A percentile compares a stretch with the other conserved stretches of the same genome.
phyloP scores from a whole-genome alignment of 2,113 vertebrate genomes.

The Sylvilagus bachmani region DNA sequence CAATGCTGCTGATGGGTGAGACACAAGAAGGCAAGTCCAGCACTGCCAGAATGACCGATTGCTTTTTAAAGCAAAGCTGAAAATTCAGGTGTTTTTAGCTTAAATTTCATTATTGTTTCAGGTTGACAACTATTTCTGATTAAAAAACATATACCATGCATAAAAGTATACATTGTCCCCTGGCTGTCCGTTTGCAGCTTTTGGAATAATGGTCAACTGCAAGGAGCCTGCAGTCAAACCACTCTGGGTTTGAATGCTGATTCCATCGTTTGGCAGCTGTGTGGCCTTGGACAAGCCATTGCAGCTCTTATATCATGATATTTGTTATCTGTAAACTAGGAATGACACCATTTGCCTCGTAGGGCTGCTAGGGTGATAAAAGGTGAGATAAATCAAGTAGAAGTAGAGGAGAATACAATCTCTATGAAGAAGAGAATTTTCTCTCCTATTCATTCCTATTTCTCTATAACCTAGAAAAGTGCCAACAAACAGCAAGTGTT shows the following conservation, averaged over 20 bases:
- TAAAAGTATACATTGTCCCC: background rate
- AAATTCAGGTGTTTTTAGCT: slow-evolving; percentile 32
- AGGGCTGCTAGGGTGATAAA: background rate
- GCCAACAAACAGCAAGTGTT: background rate
- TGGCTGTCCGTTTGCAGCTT: background rate
- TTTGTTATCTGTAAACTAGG: slow-evolving; percentile 13
- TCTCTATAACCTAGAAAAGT: background rate
- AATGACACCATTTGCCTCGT: background rate
- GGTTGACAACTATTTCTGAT: background rate
- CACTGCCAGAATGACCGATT: background rate
- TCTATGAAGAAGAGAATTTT: background rate
- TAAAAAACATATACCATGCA: background rate
- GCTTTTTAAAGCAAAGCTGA: slow-evolving; percentile 39
- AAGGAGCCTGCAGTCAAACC: background rate
- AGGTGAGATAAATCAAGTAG: background rate
- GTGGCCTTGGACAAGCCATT: background rate
- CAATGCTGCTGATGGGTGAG: background rate
- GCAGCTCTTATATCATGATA: background rate
- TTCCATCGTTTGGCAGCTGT: background rate
- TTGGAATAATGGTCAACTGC: background rate
- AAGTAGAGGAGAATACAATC: background rate
- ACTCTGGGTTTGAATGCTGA: background rate
- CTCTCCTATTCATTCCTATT: background rate
- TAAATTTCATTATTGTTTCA: slow-evolving; percentile 23
- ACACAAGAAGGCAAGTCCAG: background rate